Conservation (phyloP, 92 coral and sea anemone genomes). For the Montipora capitata region DNA sequence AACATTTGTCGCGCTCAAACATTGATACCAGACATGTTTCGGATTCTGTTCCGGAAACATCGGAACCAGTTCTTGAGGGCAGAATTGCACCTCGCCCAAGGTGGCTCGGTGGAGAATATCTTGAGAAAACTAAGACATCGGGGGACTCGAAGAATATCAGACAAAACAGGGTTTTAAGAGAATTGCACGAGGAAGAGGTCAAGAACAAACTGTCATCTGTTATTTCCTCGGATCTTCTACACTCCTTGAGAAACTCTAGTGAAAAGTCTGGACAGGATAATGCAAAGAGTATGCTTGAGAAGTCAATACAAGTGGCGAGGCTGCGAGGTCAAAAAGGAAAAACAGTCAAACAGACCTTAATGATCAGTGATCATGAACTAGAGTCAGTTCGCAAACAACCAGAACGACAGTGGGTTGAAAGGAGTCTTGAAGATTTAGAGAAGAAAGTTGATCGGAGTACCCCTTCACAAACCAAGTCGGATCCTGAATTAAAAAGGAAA, state of each 20-base stretch:
- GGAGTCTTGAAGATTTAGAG: constrained; percentile 40
- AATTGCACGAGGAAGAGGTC: not conserved
- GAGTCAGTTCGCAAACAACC: not conserved
- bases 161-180: not conserved
- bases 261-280: not conserved
- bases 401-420: constrained; percentile 4
- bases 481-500: constrained; percentile 72
- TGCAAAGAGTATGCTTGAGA: not conserved
- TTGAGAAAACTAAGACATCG: not conserved
- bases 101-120: not conserved
- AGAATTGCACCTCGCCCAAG: not conserved
- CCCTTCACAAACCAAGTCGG: constrained; percentile 28
- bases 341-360: not conserved
- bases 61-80: not conserved
- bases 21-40: constrained; percentile 16
- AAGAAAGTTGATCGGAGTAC: constrained; percentile 1
- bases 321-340: not conserved
- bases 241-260: not conserved
- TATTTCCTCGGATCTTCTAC: not conserved
- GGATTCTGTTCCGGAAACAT: not conserved
- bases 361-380: not conserved
- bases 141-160: not conserved
- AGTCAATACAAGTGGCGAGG: not conserved
- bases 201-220: not conserved
- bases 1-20: constrained; percentile 10